Base-by-base conservation (phyloP, 2,888 invertebrate species). In the Ornithoptera alexandrae region DNA sequence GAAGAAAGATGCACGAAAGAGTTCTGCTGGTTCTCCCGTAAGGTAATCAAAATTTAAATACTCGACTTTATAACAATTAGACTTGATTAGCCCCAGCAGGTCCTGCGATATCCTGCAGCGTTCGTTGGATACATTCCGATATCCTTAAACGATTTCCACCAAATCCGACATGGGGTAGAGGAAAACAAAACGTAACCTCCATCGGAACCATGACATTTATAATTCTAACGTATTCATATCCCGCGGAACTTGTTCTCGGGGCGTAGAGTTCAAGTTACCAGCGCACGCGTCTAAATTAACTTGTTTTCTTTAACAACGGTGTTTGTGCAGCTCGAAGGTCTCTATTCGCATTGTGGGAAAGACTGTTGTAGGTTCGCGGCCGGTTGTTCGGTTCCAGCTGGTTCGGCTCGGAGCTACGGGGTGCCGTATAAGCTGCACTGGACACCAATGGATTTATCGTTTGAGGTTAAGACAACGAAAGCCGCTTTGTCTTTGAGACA, bases 391-490 rank as follows among this genome's bases (percentile, higher is more conserved):
- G 59, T 42, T 58, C 56, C 56, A 50, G 66, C 17, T 22, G 3
- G 30, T 30, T 57, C 69, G 3, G 30, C 24, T 50, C 69, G 42
- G 63, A 57, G 67, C 70, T 67, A 67, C 72, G 70, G 72, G 73
- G 68, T 69, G 70, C 74, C 70, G 74, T 72, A 70, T 85, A 85
- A 85, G 87, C 88, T 87, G 88, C 87, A 79, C 79, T 79, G 87
- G 88, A 87, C 88, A 87, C 85, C 86, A 86, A 85, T 84, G 84
- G 87, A 87, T 87, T 87, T 88, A 88, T 88, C 83, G 87, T 83
- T 81, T 83, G 84, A 85, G 85, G 85, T 84, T 85, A 83, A 84
- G 84, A 86, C 85, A 84, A 83, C 83, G 78, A 81, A 86, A 86
- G 83, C 86, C 79, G 86, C 87, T 88, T 88, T 88, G 87, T 87